A percentile compares a stretch with the other conserved stretches of the same genome.
Evolutionary conservation across 2,888 invertebrate species (phyloP).

Genomic region (Blastobasis adustella): DNA sequence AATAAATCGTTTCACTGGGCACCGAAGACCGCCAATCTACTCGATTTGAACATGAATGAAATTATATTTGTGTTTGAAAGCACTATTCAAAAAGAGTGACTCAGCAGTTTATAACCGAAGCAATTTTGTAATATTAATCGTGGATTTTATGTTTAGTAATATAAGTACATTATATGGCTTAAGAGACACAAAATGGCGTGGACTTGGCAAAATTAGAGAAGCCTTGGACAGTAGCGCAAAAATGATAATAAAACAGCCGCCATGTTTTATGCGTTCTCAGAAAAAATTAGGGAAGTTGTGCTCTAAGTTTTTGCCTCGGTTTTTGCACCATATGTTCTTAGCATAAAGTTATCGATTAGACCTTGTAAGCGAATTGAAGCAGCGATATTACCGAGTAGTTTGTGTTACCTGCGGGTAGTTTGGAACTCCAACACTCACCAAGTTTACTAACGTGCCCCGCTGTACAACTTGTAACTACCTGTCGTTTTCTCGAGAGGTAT

Average conservation of each 20-base stretch:
- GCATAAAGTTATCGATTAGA: neutral
- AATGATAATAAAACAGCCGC: no score
- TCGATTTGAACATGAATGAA: conserved; percentile 9
- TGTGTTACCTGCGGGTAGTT: conserved; percentile 1
- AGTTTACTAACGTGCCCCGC: conserved; percentile 4
- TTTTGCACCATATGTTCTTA: neutral
- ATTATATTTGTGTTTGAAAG: neutral
- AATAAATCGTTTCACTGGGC: conserved; percentile 10
- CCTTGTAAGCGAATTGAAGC: conserved; percentile 5
- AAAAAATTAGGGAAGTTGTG: neutral
- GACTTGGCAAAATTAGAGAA: no score
- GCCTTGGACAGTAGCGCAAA: no score
- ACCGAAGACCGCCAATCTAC: conserved; percentile 1
- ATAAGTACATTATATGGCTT: no score
- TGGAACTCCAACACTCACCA: conserved; percentile 6
- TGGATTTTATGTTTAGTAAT: no score
- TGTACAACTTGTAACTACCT: conserved; percentile 3
- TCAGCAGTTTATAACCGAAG: no score
- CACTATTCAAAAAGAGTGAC: no score
- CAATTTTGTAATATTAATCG: no score
- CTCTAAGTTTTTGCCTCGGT: neutral
- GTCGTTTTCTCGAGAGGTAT: conserved; percentile 4
- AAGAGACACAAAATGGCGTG: no score
- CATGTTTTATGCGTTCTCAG: neutral
- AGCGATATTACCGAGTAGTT: neutral